phyloP scores from a whole-genome alignment of 2,888 invertebrate species.

The Agrochola lychnidis region DNA sequence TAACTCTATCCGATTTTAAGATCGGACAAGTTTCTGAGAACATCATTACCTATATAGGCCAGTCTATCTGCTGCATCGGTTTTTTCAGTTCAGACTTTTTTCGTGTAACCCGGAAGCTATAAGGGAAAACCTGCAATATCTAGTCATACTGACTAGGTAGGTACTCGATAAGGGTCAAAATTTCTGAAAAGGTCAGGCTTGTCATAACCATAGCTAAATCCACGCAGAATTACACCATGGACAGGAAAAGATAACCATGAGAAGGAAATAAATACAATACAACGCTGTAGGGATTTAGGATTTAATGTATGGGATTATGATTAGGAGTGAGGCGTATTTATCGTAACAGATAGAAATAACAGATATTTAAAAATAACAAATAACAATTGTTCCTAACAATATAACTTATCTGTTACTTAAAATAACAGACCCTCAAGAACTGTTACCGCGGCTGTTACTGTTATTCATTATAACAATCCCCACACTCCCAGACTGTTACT shows the following conservation, averaged over 20 bases:
- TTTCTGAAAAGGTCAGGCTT: conserved; percentile 7
- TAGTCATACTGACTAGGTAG: not conserved
- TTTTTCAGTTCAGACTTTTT: not conserved
- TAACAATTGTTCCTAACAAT: too few species aligned
- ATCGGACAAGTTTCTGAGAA: not conserved
- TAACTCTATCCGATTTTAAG: not conserved
- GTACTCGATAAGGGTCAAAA: conserved; percentile 8
- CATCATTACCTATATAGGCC: too few species aligned
- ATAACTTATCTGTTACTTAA: too few species aligned
- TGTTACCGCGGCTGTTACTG: too few species aligned
- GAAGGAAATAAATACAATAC: conserved; percentile 25
- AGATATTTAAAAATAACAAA: too few species aligned
- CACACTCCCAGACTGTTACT: too few species aligned
- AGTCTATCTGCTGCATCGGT: too few species aligned
- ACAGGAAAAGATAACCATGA: conserved; percentile 26
- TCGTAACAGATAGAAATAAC: too few species aligned
- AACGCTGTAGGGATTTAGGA: not conserved
- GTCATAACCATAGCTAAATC: conserved; percentile 3
- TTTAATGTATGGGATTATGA: not conserved
- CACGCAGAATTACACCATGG: conserved; percentile 5
- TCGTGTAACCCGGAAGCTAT: not conserved
- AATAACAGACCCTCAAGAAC: too few species aligned
- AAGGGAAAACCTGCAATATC: not conserved
- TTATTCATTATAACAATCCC: too few species aligned
- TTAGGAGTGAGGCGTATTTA: too few species aligned